These are phyloP conservation scores for Ctenoplectra terminalis DNA, from an alignment of 1,140 invertebrate species.

Conservation along the genomic window DNA sequence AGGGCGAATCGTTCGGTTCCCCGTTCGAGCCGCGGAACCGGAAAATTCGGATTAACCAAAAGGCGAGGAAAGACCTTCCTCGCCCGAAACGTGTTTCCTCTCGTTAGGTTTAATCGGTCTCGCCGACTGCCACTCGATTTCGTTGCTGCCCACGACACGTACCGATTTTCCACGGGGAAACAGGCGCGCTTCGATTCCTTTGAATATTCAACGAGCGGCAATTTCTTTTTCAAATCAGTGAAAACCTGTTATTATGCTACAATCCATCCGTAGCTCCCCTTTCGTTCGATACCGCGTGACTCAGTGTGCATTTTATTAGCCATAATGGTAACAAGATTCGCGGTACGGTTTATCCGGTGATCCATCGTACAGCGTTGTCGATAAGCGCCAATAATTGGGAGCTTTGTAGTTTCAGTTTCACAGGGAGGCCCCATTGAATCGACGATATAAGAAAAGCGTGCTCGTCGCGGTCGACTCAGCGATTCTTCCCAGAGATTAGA, in stretches of 20 bases:
- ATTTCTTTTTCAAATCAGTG: background rate
- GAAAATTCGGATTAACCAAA: background rate
- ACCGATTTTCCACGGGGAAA: background rate
- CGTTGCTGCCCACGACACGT: background rate
- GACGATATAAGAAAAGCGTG: background rate
- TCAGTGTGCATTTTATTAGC: background rate
- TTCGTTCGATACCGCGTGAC: background rate
- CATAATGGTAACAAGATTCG: background rate
- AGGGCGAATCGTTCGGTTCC: background rate
- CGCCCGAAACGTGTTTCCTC: background rate
- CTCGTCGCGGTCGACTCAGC: background rate
- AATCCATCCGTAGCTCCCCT: too few species aligned
- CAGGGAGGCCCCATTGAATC: background rate
- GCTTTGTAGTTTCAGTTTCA: background rate
- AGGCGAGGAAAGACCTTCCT: background rate
- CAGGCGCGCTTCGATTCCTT: background rate
- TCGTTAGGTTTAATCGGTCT: background rate
- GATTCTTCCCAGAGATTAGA: conserved; percentile 28
- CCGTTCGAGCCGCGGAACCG: background rate
- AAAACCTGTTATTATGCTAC: conserved; percentile 2
- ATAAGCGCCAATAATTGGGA: background rate
- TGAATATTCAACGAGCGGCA: background rate
- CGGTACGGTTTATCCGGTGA: background rate
- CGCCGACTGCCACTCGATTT: background rate
- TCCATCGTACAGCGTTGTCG: background rate